phyloP scores from a whole-genome alignment of 92 coral and sea anemone genomes.

The Zoanthus solanderi region DNA sequence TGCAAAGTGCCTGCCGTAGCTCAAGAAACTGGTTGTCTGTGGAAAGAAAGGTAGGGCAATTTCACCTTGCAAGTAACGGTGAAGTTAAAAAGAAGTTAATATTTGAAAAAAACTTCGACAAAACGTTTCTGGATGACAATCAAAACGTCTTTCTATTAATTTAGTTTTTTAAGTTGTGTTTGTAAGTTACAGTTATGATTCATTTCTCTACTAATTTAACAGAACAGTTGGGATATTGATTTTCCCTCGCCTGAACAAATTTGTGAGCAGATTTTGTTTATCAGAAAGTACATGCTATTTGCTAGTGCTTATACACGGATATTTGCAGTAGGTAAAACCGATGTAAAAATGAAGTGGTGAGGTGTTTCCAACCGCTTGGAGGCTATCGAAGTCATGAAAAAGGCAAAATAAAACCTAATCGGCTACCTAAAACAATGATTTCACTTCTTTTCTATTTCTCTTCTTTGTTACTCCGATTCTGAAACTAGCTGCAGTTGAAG shows the following conservation, averaged over 20 bases:
- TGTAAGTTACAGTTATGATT: neutral
- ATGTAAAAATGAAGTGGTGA: neutral
- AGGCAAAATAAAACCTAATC: neutral
- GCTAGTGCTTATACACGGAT: neutral
- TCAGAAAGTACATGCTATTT: neutral
- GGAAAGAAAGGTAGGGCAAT: constrained; percentile 33
- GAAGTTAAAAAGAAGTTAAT: neutral
- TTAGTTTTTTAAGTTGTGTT: neutral
- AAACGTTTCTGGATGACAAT: neutral
- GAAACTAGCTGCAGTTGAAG: neutral
- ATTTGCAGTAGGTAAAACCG: neutral
- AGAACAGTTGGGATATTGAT: neutral
- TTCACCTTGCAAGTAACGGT: neutral
- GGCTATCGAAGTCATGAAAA: neutral
- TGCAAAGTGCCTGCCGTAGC: neutral
- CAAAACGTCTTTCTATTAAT: neutral
- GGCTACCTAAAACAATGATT: neutral
- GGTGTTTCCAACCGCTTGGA: neutral
- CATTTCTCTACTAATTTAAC: neutral
- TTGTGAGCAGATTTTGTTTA: constrained; percentile 16
- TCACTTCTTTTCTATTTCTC: neutral
- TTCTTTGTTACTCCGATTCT: neutral
- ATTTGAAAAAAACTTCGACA: neutral
- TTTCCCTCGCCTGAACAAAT: neutral
- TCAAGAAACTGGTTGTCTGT: neutral